Base-by-base conservation (phyloP, 2,797 vertebrate genomes). In the Miichthys miiuy region DNA sequence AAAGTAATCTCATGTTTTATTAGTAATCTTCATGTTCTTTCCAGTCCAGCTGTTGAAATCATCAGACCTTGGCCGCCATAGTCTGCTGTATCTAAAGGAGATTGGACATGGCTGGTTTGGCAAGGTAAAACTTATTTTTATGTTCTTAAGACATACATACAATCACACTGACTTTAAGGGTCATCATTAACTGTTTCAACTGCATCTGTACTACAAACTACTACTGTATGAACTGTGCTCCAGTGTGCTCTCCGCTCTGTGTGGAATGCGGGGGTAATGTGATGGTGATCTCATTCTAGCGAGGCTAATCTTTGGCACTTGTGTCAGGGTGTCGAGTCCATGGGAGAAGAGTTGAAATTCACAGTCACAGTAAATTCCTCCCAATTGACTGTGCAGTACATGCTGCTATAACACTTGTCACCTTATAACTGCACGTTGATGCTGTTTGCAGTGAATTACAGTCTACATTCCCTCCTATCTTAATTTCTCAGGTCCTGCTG, bases 81-180 rank as follows among this genome's bases (percentile, higher is more conserved):
- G 97, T 89, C 95, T 99, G 42, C 95, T 99, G 62, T 99, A 98
- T 95, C 94, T 99, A 81, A 97, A 98, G 92, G 98, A 99, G 92
- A 97, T 99, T 0, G 98, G 98, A 64, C 96, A 96, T 2, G 97
- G 97, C 80, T 99, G 98, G 98, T 99, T 99, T 2, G 97, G 98
- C 82, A 99, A 98, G 96, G 98, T 98, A 93, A 96, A 95, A 1
- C 25, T 17, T 44, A 9, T 2, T 74, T 50, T 61, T 47, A 66
- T 63, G 9, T 58, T 44, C n/a, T 57, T 48, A 56, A 54, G 30
- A 77, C 18, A 73, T 38, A 41, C 27, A 66, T 17, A 25, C 11
- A 68, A 20, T 52, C 2, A 11, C 34, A 13, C 14, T 25, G 3
- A 12, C 10, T 27, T 60, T 79, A 60, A 23, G 10, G 13, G 5